Conservation (phyloP, 2,113 vertebrate species). For the Formicarius rufipectus region DNA sequence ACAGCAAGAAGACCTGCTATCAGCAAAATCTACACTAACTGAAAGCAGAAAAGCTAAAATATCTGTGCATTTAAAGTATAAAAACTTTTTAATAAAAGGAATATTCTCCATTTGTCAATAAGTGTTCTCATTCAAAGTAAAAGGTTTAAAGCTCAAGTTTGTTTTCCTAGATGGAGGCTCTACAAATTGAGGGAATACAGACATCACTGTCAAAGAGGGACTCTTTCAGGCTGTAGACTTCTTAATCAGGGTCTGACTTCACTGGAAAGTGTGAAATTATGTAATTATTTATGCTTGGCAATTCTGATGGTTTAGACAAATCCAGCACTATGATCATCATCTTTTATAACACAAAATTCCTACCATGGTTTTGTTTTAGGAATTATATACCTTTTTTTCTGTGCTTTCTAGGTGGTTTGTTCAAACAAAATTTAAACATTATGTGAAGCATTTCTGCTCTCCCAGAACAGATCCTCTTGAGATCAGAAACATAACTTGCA, state of each 20-base stretch:
- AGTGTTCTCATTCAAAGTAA: slow-evolving; percentile 3
- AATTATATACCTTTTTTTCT: neutral
- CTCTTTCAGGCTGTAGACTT: slow-evolving; percentile 28
- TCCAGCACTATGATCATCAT: neutral
- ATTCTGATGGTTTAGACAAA: slow-evolving; percentile 34
- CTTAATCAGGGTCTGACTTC: slow-evolving; percentile 50
- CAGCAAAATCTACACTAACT: neutral
- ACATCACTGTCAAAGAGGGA: slow-evolving; percentile 12
- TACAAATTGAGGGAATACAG: slow-evolving; percentile 21
- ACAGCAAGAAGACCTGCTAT: slow-evolving; percentile 6
- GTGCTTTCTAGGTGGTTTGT: neutral
- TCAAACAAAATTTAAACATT: neutral
- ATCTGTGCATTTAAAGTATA: slow-evolving; percentile 5
- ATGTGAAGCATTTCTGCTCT: neutral
- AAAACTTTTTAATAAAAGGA: slow-evolving; percentile 4
- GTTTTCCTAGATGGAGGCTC: neutral
- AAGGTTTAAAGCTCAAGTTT: neutral
- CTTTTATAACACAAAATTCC: slow-evolving; percentile 35
- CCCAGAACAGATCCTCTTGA: neutral
- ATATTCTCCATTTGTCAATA: neutral
- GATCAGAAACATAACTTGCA: neutral
- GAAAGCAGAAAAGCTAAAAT: slow-evolving; percentile 32
- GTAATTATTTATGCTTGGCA: slow-evolving; percentile 47
- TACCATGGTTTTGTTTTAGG: neutral
- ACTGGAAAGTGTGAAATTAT: slow-evolving; percentile 45